Evolutionary conservation across 2,797 vertebrate species (phyloP), one percentile per base, ranked within the genome.

Genomic region (Molossus molossus): DNA sequence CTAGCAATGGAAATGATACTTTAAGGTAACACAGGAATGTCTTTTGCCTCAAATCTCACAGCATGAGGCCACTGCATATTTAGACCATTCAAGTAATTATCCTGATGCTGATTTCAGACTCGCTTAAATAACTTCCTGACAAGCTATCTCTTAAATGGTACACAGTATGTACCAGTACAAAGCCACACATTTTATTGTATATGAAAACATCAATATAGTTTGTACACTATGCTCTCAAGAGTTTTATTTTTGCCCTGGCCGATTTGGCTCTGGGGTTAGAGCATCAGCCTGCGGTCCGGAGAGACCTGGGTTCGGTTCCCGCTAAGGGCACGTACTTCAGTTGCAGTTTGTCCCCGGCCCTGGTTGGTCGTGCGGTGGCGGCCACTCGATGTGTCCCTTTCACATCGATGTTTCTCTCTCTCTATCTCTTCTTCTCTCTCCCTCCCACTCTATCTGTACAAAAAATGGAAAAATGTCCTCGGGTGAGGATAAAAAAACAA

Each of bases 21-120:
- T 91, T 21, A 80, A 88, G 27, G 45, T 89, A 69, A 95, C n/a
- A 60, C 69, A 95, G 58, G 48, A 87, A 70, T 81, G 3, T 75
- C 37, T 88, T 75, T 33, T 37, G 9, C 45, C 17, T 94, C 83
- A 70, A 91, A 88, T 75, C 77, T 29, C 48, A 65, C 1, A 89
- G 48, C 29, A 84, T 70, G 37, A 80, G n/a, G 18, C 11, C 60
- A 83, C 75, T 82, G 58, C 12, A 67, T 21, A 93, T 83, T 79
- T 87, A 3, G 10, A 70, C 60, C 21, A 53, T 37, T 8, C 11
- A 91, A 72, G 5, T 50, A 57, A 33, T 69, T 75, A 72, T 64
- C 13, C 33, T 4, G 64, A 69, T 18, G 58, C 17, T 70, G 29
- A 92, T 50, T 90, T 88, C 45, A 82, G 14, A 75, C 6, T 90